A percentile compares a stretch with the other conserved stretches of the same genome.
These are phyloP conservation scores for Hemithea aestivaria DNA, from an alignment of 2,888 invertebrate genomes.

Conservation along the genomic window DNA sequence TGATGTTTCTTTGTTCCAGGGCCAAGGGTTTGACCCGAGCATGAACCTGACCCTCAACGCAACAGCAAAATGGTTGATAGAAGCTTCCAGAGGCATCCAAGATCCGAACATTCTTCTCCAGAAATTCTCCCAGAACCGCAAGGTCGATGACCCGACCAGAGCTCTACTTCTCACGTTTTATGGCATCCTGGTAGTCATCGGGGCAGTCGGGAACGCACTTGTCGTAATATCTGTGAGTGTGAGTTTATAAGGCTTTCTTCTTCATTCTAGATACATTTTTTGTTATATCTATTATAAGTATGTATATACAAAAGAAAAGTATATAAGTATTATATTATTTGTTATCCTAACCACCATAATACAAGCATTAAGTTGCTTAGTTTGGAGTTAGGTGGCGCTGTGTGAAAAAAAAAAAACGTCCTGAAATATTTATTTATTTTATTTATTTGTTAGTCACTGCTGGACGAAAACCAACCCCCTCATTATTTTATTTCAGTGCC, in stretches of 20 bases:
- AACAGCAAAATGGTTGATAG: constrained; percentile 67
- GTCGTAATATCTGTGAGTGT: constrained; percentile 84
- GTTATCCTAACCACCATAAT: no score
- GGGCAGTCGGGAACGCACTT: constrained; percentile 90
- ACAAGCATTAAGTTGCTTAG: no score
- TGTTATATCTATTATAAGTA: no score
- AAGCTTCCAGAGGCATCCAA: constrained; percentile 61
- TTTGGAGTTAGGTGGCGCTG: no score
- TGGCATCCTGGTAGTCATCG: constrained; percentile 87
- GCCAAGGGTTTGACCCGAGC: constrained; percentile 57
- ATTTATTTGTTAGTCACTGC: no score
- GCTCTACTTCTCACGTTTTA: constrained; percentile 84
- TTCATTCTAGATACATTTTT: neutral
- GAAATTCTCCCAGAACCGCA: constrained; percentile 83
- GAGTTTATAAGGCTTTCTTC: constrained; percentile 1
- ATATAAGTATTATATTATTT: no score
- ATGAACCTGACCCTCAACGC: constrained; percentile 61
- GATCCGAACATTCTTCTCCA: constrained; percentile 74
- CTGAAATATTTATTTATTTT: no score
- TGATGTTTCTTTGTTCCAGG: constrained; percentile 52
- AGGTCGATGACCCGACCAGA: constrained; percentile 84
- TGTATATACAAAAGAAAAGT: no score
- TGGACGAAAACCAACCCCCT: no score
- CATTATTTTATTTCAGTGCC: no score
- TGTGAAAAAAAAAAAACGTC: no score